Conservation (phyloP, 2,113 vertebrate species). For the Cynoglossus semilaevis region DNA sequence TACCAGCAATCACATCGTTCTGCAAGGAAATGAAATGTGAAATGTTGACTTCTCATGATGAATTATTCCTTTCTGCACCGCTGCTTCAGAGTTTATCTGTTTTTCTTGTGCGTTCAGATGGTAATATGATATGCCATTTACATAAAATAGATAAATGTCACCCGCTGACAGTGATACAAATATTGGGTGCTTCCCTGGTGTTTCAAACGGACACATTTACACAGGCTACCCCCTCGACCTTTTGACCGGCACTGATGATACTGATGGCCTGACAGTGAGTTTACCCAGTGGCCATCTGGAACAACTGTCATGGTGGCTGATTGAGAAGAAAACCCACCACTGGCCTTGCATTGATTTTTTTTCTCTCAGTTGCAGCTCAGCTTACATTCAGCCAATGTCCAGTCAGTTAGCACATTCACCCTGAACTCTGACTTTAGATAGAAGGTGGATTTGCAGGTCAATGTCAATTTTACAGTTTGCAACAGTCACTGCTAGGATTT, state of each 20-base stretch:
- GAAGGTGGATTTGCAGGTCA: slow-evolving; percentile 56
- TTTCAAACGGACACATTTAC: slow-evolving; percentile 63
- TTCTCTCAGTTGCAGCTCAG: slow-evolving; percentile 11
- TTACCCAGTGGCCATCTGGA: slow-evolving; percentile 77
- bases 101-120: slow-evolving; percentile 19
- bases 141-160: slow-evolving; percentile 51
- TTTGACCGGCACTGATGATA: slow-evolving; percentile 74
- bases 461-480: slow-evolving; percentile 43
- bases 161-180: slow-evolving; percentile 44
- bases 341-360: slow-evolving; percentile 65
- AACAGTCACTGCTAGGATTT: no score
- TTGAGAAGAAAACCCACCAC: slow-evolving; percentile 74
- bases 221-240: slow-evolving; percentile 62
- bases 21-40: slow-evolving; percentile 26
- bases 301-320: slow-evolving; percentile 71
- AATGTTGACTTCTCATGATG: slow-evolving; percentile 39
- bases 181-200: slow-evolving; percentile 48
- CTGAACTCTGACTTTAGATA: slow-evolving; percentile 64
- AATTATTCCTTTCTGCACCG: slow-evolving; percentile 30
- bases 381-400: slow-evolving; percentile 20
- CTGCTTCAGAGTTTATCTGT: slow-evolving; percentile 21
- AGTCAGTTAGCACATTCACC: slow-evolving; percentile 34
- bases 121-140: slow-evolving; percentile 28
- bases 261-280: slow-evolving; percentile 72
- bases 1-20: slow-evolving; percentile 14